Evolutionary conservation across 2,888 invertebrate genomes (phyloP), one percentile per base, ranked within the genome.

Genomic region (Erebia palarica): DNA sequence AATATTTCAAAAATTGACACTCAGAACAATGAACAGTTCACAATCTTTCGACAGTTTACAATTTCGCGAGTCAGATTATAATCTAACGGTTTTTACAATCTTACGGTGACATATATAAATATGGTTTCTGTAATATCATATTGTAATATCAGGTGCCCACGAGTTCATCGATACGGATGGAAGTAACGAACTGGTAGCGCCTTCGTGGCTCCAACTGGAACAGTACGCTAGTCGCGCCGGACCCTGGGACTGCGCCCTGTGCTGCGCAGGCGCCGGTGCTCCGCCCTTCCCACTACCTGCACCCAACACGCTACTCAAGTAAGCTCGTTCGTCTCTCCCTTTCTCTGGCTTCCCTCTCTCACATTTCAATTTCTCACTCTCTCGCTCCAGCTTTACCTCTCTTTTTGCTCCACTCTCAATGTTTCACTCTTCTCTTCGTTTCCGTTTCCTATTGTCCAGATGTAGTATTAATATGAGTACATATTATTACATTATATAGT

Each of bases 221-320:
- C 75, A 75, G 61, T 75, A 77, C 18, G 89, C 86, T 44, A 74
- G 76, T 1, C 80, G 83, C 67, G 44, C 77, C 14, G 91, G 92
- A 0, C 90, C 86, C 18, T 92, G 90, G 90, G 91, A 92, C 86
- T 86, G 82, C 66, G 84, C 87, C 69, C 70, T 92, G 58, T 82
- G 85, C 18, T 89, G 91, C 77, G 80, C 84, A 0, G 79, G 76
- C 11, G 81, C 84, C 0, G 79, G 76, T 10, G 71, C 80, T 5
- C 82, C 84, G n/a, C 76, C 82, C 0, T 73, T 70, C 3, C 68
- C 75, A 1, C 47, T 65, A 0, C 80, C 82, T 7, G 80, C 82
- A 74, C 73, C 76, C 5, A 63, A 75, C 0, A 84, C 86, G 0
- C 60, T 92, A 27, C 82, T 92, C 75, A 91, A 87, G 92, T 92